Base-by-base conservation (phyloP, 2,888 invertebrate species). In the Diaperis boleti region DNA sequence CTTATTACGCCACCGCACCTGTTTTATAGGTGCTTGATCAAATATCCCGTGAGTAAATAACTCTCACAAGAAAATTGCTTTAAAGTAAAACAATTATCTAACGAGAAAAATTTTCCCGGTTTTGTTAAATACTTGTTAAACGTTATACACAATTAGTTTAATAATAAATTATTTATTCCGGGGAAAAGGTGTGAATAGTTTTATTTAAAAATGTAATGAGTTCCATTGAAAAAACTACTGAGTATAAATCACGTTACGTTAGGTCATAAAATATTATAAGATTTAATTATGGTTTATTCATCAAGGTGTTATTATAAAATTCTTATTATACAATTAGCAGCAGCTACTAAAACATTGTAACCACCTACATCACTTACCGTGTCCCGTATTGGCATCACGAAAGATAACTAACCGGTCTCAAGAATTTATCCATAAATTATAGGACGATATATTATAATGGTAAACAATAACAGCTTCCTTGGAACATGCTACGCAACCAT, bases 401-500 rank as follows among this genome's bases (percentile, higher is more conserved):
- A n/a, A n/a, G n/a, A n/a, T n/a, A n/a, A n/a, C n/a, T n/a, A n/a
- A n/a, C n/a, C n/a, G n/a, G n/a, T n/a, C n/a, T n/a, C n/a, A n/a
- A n/a, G n/a, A n/a, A n/a, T n/a, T n/a, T n/a, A n/a, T n/a, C n/a
- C n/a, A n/a, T n/a, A n/a, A n/a, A n/a, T n/a, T n/a, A n/a, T n/a
- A n/a, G n/a, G n/a, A n/a, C n/a, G n/a, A n/a, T n/a, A n/a, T n/a
- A n/a, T n/a, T n/a, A n/a, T n/a, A n/a, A n/a, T n/a, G n/a, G 31
- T n/a, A 15, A 14, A 47, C 47, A 47, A 44, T 8, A 39, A 39
- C 8, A 4, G 17, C 18, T 6, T 49, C 29, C 29, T 49, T 35
- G 17, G 13, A n/a, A 49, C 1, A n/a, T 26, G 45, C 15, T 29
- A 33, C 18, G 49, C 49, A 49, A 49, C 49, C 49, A 49, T 33